Evolutionary conservation across 2,888 invertebrate genomes (phyloP).

Genomic region (Pachycephus smyrnensis): DNA sequence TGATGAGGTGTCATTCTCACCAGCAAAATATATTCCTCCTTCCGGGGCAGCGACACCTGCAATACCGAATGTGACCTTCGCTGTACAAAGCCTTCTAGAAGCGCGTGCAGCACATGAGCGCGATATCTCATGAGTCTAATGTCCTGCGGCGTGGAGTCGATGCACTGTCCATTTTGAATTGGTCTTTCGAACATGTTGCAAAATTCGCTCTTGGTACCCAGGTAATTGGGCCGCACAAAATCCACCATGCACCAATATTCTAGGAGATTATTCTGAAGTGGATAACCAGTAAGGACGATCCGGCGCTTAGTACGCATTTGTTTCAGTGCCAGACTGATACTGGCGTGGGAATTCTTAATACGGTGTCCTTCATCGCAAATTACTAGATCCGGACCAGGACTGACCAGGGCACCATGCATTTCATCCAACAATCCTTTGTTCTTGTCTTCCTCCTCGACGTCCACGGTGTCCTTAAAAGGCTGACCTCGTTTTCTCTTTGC

Average conservation of each 20-base stretch:
- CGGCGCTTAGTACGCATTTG: constrained; percentile 94
- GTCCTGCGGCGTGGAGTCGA: constrained; percentile 95
- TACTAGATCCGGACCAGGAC: constrained; percentile 93
- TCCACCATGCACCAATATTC: constrained; percentile 99
- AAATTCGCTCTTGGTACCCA: constrained; percentile 97
- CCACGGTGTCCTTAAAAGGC: constrained; percentile 68
- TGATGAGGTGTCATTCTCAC: constrained; percentile 91
- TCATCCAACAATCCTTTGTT: constrained; percentile 84
- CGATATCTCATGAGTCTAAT: constrained; percentile 93
- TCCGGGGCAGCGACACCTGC: constrained; percentile 91
- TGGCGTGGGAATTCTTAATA: constrained; percentile 98
- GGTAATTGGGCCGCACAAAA: constrained; percentile 96
- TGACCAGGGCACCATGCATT: constrained; percentile 86
- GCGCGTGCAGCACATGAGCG: constrained; percentile 94
- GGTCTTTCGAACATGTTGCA: constrained; percentile 99
- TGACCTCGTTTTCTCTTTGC: constrained; percentile 70
- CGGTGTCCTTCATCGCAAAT: constrained; percentile 98
- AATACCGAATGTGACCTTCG: constrained; percentile 93
- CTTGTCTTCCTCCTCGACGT: constrained; percentile 72
- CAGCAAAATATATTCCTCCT: constrained; percentile 94
- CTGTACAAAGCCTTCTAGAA: constrained; percentile 96
- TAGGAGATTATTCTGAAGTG: constrained; percentile 95
- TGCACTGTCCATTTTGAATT: constrained; percentile 98
- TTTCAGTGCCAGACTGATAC: constrained; percentile 94
- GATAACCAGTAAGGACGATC: constrained; percentile 97